Evolutionary conservation across 2,797 vertebrate genomes (phyloP).

Genomic region (Myiothlypis coronata): DNA sequence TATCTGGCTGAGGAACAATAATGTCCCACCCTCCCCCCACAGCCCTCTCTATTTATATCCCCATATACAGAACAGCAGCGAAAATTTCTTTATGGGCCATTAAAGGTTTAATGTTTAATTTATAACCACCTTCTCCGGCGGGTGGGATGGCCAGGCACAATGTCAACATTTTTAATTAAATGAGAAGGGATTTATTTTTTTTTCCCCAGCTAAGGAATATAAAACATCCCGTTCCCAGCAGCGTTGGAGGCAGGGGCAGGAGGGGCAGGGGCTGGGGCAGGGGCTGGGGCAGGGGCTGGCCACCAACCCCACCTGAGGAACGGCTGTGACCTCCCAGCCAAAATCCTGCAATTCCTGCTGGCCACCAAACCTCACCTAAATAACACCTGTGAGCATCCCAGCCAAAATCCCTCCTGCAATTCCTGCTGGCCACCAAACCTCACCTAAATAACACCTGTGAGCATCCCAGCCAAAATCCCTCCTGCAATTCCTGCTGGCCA

Average conservation of each 20-base stretch:
- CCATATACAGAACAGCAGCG: constrained; percentile 65
- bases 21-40: constrained; percentile 39
- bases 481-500: too few relatives aligned
- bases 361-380: too few relatives aligned
- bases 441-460: too few relatives aligned
- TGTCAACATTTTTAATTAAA: constrained; percentile 81
- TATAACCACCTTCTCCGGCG: constrained; percentile 71
- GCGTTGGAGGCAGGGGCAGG: neutral
- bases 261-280: neutral
- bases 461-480: too few relatives aligned
- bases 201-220: constrained; percentile 33
- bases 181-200: constrained; percentile 36
- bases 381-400: too few relatives aligned
- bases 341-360: too few relatives aligned
- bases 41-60: constrained; percentile 68
- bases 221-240: constrained; percentile 18
- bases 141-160: constrained; percentile 73
- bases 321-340: too few relatives aligned
- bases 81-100: constrained; percentile 78
- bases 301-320: too few relatives aligned
- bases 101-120: constrained; percentile 80
- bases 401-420: too few relatives aligned
- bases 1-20: constrained; percentile 68
- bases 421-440: too few relatives aligned
- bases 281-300: too few relatives aligned